These are phyloP conservation scores for Anniella stebbinsi DNA, from an alignment of 2,797 vertebrate species.

Conservation along the genomic window DNA sequence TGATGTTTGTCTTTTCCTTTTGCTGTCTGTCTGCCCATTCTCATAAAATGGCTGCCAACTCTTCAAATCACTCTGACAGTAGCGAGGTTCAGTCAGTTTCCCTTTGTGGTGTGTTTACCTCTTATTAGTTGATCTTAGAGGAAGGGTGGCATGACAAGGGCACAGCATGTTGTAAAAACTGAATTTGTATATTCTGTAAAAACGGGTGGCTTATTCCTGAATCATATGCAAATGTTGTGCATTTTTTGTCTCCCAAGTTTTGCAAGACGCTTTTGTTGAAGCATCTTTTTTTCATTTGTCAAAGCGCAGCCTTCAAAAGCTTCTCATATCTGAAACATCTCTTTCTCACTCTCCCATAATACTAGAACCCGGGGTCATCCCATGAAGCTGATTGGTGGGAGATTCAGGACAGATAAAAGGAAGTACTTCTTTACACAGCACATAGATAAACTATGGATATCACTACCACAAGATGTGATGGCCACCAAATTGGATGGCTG, in stretches of 20 bases:
- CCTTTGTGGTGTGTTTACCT: constrained; percentile 70
- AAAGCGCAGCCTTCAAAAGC: constrained; percentile 47
- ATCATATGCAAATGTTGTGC: constrained; percentile 82
- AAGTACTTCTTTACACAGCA: too few relatives aligned
- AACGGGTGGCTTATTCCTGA: constrained; percentile 78
- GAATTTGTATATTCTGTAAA: constrained; percentile 82
- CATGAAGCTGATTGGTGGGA: too few relatives aligned
- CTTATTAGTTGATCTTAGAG: constrained; percentile 75
- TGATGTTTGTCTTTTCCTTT: constrained; percentile 56
- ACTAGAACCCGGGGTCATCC: too few relatives aligned
- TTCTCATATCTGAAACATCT: constrained; percentile 54
- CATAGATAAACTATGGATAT: too few relatives aligned
- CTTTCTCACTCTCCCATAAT: constrained; percentile 10
- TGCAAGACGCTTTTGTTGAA: constrained; percentile 74
- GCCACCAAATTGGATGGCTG: too few relatives aligned
- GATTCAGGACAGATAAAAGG: too few relatives aligned
- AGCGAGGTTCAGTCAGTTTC: constrained; percentile 59
- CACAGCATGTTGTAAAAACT: constrained; percentile 73
- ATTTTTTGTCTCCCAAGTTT: constrained; percentile 72
- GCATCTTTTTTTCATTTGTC: constrained; percentile 66
- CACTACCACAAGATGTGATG: too few relatives aligned
- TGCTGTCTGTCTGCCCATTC: constrained; percentile 60
- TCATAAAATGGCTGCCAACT: constrained; percentile 68
- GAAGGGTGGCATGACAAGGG: constrained; percentile 71
- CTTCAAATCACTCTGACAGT: constrained; percentile 60